Percentiles rank a stretch among this genome's conserved stretches.
Conservation (phyloP, 2,888 invertebrate species). For the Invenusta paracnida region DNA sequence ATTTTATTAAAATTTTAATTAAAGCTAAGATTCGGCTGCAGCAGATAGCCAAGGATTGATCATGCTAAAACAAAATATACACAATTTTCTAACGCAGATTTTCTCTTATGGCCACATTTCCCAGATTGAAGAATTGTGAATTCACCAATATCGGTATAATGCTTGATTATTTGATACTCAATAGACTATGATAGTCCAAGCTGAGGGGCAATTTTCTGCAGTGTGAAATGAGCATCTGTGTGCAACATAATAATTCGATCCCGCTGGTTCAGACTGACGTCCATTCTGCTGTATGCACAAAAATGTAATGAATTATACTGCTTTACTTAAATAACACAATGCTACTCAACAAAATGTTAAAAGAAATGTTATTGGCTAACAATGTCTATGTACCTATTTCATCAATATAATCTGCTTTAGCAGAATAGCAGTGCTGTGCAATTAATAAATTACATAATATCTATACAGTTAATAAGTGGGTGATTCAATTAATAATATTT, state of each 20-base stretch:
- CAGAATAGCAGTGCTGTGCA: background rate
- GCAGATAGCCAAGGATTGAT: too few relatives aligned
- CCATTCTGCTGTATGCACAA: background rate
- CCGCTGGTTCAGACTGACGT: background rate
- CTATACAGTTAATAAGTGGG: background rate
- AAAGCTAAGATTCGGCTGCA: too few relatives aligned
- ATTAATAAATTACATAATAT: background rate
- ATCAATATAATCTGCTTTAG: background rate
- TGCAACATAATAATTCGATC: background rate
- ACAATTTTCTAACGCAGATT: too few relatives aligned
- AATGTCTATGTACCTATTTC: background rate
- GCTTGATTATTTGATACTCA: background rate
- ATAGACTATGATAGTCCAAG: background rate
- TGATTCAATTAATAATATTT: background rate
- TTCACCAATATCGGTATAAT: background rate
- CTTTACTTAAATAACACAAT: background rate
- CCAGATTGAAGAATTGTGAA: background rate
- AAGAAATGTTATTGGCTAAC: background rate
- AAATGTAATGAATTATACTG: background rate
- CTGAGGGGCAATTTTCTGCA: background rate
- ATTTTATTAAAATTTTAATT: too few relatives aligned
- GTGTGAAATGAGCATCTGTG: background rate
- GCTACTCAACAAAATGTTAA: background rate
- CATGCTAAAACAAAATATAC: too few relatives aligned
- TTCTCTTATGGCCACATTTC: background rate